Conservation (phyloP, 2,797 vertebrate species). For the Cyprinodon diabolis region DNA sequence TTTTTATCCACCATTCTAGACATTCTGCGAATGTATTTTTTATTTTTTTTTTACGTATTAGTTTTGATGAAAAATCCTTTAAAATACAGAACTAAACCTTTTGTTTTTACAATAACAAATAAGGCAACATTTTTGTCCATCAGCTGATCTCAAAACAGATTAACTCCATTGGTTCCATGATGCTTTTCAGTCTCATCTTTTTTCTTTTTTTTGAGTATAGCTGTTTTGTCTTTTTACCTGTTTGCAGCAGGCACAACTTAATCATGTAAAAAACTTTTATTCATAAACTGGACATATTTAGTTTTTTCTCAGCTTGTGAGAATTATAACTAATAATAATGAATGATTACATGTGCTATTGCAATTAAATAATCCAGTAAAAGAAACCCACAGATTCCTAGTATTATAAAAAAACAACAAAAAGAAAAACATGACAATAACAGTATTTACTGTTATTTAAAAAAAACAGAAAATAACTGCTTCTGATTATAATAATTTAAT, state of each 20-base stretch:
- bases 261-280: background rate
- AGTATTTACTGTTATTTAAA: background rate
- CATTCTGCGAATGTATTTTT: no score
- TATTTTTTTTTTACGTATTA: no score
- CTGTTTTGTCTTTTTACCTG: background rate
- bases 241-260: background rate
- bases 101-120: constrained; percentile 36
- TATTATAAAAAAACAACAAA: background rate
- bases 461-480: background rate
- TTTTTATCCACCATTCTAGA: no score
- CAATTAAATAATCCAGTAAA: background rate
- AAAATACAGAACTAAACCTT: background rate
- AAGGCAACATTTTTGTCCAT: background rate
- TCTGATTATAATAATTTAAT: background rate
- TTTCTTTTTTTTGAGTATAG: no score
- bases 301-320: background rate
- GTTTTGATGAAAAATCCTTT: no score
- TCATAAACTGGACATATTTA: background rate
- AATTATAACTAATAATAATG: no score
- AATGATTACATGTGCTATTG: background rate
- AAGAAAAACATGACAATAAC: background rate
- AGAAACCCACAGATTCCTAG: background rate
- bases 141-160: no score
- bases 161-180: background rate
- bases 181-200: background rate